A percentile compares a stretch with the other conserved stretches of the same genome.
phyloP scores from a whole-genome alignment of 53 echinoderm and acorn worm genomes.

The Arbacia lixula region DNA sequence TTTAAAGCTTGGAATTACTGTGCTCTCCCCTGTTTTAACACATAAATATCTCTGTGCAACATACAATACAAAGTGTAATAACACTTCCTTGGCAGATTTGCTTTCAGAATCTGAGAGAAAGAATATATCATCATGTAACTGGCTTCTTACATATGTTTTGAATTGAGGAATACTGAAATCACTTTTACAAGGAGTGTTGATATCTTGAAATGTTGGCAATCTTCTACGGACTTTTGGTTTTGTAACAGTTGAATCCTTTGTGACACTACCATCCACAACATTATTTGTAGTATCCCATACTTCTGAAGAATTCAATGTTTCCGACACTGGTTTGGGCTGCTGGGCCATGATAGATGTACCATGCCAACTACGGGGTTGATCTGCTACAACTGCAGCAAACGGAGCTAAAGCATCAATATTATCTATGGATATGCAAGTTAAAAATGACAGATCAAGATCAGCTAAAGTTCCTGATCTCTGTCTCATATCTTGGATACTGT shows the following conservation, averaged over 20 bases:
- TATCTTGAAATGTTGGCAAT: constrained; percentile 22
- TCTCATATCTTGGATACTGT: too few relatives aligned
- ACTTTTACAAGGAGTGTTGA: background rate
- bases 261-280: background rate
- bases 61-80: constrained; percentile 12
- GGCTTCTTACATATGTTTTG: constrained; percentile 34
- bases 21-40: constrained; percentile 16
- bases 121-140: constrained; percentile 7
- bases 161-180: constrained; percentile 14
- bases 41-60: constrained; percentile 3
- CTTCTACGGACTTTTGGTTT: background rate
- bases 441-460: too few relatives aligned
- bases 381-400: constrained; percentile 48
- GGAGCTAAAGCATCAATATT: constrained; percentile 61
- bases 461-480: too few relatives aligned
- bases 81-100: background rate
- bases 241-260: background rate
- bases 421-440: too few relatives aligned
- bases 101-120: constrained; percentile 14
- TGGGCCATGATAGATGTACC: constrained; percentile 73
- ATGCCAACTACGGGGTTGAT: constrained; percentile 71
- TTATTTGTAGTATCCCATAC: background rate
- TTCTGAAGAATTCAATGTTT: background rate
- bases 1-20: background rate
- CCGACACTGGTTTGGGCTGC: constrained; percentile 76